These are phyloP conservation scores for Peucedramus taeniatus DNA, from an alignment of 2,113 vertebrate genomes.

Conservation along the genomic window DNA sequence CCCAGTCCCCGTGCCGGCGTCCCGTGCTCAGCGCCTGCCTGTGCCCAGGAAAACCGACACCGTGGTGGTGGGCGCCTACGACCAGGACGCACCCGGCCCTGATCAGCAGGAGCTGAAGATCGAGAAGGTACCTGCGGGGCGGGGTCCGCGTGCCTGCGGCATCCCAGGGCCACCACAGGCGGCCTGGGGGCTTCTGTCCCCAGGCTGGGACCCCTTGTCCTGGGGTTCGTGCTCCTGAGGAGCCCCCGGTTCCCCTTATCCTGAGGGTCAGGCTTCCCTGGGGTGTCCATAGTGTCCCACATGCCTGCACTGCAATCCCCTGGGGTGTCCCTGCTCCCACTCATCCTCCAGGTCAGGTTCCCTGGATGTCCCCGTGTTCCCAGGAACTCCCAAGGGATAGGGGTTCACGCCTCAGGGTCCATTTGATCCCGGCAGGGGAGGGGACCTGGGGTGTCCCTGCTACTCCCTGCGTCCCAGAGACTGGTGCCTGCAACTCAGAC, in stretches of 20 bases:
- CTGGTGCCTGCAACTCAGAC: neutral
- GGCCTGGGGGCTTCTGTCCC: accelerated
- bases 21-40: neutral
- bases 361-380: neutral
- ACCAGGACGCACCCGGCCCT: constrained; percentile 67
- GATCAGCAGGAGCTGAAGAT: constrained; percentile 74
- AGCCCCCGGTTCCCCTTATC: neutral
- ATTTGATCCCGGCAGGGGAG: neutral
- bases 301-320: neutral
- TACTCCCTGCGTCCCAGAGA: neutral
- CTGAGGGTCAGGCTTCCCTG: neutral
- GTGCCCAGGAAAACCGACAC: constrained; percentile 71
- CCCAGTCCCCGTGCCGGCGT: neutral
- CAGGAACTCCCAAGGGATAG: neutral
- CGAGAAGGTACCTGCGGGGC: constrained; percentile 46
- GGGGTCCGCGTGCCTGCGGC: neutral
- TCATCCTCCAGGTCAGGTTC: accelerated
- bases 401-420: neutral
- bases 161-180: neutral
- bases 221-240: neutral
- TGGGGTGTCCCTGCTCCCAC: neutral
- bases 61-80: constrained; percentile 82
- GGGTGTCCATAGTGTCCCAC: accelerated
- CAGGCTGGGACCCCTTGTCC: no score
- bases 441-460: neutral